Evolutionary conservation across 1,140 invertebrate genomes (phyloP), one percentile per base, ranked within the genome.

Genomic region (Littorina saxatilis): DNA sequence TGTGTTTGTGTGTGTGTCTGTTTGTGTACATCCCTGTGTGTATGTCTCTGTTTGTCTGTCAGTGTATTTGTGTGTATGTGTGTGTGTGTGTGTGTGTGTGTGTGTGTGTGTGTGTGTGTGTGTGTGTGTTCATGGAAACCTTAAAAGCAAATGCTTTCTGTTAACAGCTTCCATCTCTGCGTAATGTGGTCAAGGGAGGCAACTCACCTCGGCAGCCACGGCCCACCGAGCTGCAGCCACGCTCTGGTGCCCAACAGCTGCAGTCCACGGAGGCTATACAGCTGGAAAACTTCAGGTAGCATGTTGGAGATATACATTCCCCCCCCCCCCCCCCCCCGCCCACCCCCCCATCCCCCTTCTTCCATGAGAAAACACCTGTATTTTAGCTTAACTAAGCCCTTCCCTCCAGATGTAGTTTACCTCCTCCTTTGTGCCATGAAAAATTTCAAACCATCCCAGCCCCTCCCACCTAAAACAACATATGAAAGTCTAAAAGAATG

Each of bases 281-380:
- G 47, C 77, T 91, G 61, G 87, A 91, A 80, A 82, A 88, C 40
- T 91, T 91, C 87, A 90, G 89, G 90, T 91, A 84, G 35, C 32
- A 29, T 43, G 52, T 61, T 40, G 5, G 35, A 32, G 15, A 20
- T 4, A 35, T 23, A 40, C 23, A 39, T 1, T 72, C n/a, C n/a
- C n/a, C n/a, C n/a, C n/a, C n/a, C n/a, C n/a, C n/a, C n/a, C n/a
- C n/a, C n/a, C n/a, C n/a, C n/a, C n/a, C n/a, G n/a, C n/a, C n/a
- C n/a, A n/a, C n/a, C n/a, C n/a, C n/a, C n/a, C n/a, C n/a, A n/a
- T n/a, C n/a, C 32, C 23, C 27, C 9, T 11, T 4, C 37, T 37
- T 15, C 63, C 23, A n/a, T 11, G n/a, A 13, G 32, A 9, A 23
- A 27, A 70, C 39, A 0, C 4, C 37, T 70, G 66, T 15, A 43